A percentile compares a stretch with the other conserved stretches of the same genome.
Evolutionary conservation across 1,140 invertebrate species (phyloP).

Genomic region (Uloborus diversus): DNA sequence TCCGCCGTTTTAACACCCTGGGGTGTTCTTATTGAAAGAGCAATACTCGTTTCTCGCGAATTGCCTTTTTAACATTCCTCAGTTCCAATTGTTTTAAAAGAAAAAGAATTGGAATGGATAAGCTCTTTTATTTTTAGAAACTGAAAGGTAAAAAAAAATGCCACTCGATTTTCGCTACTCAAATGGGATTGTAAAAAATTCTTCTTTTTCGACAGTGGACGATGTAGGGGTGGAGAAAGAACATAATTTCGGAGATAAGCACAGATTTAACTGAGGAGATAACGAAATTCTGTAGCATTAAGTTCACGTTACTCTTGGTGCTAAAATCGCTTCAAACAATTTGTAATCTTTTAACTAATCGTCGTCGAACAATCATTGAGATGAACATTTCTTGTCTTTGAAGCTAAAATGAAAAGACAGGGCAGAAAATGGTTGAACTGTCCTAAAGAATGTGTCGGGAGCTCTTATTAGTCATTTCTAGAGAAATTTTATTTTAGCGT

Average conservation of each 20-base stretch:
- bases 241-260: not conserved
- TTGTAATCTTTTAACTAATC: slow-evolving; percentile 1
- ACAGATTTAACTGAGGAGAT: not conserved
- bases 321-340: slow-evolving; percentile 24
- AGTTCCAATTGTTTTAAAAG: not conserved
- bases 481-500: no score
- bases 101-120: not conserved
- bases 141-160: no score
- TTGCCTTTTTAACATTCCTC: not conserved
- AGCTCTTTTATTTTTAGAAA: not conserved
- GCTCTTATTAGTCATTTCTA: no score
- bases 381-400: no score
- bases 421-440: no score
- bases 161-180: not conserved
- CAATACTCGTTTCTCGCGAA: not conserved
- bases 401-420: no score
- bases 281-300: slow-evolving; percentile 13
- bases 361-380: no score
- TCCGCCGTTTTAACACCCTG: not conserved
- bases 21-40: not conserved
- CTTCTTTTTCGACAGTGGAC: not conserved
- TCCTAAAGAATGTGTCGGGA: no score
- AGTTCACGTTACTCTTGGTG: not conserved
- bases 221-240: not conserved
- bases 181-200: not conserved